A percentile compares a stretch with the other conserved stretches of the same genome.
Conservation (phyloP, 2,888 invertebrate species). For the Melieria omissa region DNA sequence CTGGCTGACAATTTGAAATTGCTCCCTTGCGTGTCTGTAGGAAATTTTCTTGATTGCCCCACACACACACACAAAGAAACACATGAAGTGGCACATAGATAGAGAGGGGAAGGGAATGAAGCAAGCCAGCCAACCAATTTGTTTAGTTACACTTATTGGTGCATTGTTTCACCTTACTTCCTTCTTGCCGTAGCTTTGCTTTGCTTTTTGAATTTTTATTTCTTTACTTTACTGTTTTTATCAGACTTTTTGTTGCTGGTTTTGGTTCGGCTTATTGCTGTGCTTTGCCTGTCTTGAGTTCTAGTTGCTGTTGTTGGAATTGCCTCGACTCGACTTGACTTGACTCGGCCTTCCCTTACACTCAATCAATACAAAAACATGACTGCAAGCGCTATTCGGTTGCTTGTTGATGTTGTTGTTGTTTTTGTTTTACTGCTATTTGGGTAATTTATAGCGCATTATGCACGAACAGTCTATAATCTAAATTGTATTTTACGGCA, state of each 20-base stretch:
- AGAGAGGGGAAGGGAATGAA: too few relatives aligned
- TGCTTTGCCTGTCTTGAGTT: neutral
- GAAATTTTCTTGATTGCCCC: conserved; percentile 21
- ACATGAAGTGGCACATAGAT: neutral
- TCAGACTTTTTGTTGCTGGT: neutral
- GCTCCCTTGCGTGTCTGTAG: conserved; percentile 40
- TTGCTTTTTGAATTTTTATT: conserved; percentile 3
- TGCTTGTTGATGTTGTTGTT: neutral
- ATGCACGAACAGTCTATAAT: conserved; percentile 7
- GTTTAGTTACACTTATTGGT: neutral
- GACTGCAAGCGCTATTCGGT: too few relatives aligned
- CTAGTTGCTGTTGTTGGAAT: neutral
- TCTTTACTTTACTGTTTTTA: neutral
- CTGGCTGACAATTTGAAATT: conserved; percentile 32
- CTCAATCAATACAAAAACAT: neutral
- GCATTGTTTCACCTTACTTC: too few relatives aligned
- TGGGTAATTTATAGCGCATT: conserved; percentile 21
- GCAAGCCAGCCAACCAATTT: neutral
- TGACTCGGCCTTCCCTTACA: neutral
- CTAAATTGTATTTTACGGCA: too few relatives aligned
- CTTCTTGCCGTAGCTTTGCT: too few relatives aligned
- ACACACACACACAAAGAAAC: neutral
- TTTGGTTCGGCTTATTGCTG: neutral
- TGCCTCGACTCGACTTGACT: neutral
- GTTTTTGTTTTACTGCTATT: neutral